These are phyloP conservation scores for Abramis brama DNA, from an alignment of 2,113 vertebrate species.

Conservation along the genomic window DNA sequence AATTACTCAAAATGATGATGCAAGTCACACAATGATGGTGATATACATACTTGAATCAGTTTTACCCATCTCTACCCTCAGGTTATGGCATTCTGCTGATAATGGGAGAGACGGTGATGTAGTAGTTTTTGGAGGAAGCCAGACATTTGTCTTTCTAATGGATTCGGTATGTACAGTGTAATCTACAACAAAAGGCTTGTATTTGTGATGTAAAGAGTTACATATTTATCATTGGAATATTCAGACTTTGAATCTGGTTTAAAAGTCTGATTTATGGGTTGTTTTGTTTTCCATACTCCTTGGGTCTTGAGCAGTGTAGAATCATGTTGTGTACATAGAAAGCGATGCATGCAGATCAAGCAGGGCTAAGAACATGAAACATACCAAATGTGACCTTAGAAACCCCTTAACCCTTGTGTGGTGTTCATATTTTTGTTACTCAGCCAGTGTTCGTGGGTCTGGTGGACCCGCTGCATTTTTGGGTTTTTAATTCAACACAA, in stretches of 20 bases:
- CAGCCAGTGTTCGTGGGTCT: too few relatives aligned
- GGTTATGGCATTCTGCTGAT: conserved; percentile 92
- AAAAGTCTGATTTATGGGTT: not conserved
- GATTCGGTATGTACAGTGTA: conserved; percentile 82
- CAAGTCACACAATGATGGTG: not conserved
- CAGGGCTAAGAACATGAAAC: conserved; percentile 4
- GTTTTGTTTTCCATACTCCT: not conserved
- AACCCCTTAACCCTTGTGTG: too few relatives aligned
- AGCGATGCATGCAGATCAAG: not conserved
- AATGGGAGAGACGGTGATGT: conserved; percentile 88
- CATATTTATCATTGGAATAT: not conserved
- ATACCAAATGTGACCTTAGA: not conserved
- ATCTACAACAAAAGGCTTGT: not conserved
- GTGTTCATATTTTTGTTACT: too few relatives aligned
- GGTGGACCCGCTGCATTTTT: too few relatives aligned
- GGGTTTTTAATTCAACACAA: too few relatives aligned
- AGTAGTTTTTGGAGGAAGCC: conserved; percentile 93
- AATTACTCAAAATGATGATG: too few relatives aligned
- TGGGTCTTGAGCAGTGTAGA: not conserved
- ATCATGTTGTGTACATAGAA: not conserved
- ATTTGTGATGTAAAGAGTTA: not conserved
- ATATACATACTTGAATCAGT: not conserved
- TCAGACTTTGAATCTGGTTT: not conserved
- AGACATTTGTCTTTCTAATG: conserved; percentile 83
- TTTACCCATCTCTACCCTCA: conserved; percentile 57